Evolutionary conservation across 2,113 vertebrate species (phyloP), one percentile per base, ranked within the genome.

Genomic region (Mesoclemmys tuberculata): DNA sequence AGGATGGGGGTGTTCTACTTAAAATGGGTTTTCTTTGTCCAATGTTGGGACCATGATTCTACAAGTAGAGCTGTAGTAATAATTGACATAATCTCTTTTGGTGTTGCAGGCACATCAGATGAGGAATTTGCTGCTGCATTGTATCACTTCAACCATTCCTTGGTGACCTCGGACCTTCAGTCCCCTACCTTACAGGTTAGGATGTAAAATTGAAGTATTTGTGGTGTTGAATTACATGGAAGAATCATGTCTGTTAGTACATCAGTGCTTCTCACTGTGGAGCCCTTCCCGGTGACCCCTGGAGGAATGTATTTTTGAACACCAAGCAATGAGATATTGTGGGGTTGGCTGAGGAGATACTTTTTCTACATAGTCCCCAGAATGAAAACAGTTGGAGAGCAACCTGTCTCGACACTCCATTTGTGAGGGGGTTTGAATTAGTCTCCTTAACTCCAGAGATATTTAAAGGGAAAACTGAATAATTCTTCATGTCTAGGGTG

Each of bases 71-170:
- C 52, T 84, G 3, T 1, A 3, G 12, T 44, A 46, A 5, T 86
- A 29, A 92, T n/a, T 26, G 19, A 1, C 27, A 64, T 1, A 1
- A 38, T 96, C 48, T 51, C 6, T 0, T 54, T 49, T 95, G 38
- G 38, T 84, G 46, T 93, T 82, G 3, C 54, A 99, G 99, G 99
- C 29, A 99, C 99, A 0, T 99, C 99, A 8, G 99, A 99, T 98
- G 99, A 99, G 97, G 99, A 99, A 84, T 99, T 99, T 97, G 99
- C 99, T 80, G 98, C 99, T 84, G 99, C 99, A 5, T 98, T 99
- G 8, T 99, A 99, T 97, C 99, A 99, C 96, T 99, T 99, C 97
- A 99, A 99, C 97, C 99, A 99, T 97, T 99, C 99, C 19, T 96
- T 99, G 82, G 99, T 99, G 21, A 99, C 99, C 18, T 99, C 99